Base-by-base conservation (phyloP, 1,140 invertebrate species). In the Bombus impatiens region DNA sequence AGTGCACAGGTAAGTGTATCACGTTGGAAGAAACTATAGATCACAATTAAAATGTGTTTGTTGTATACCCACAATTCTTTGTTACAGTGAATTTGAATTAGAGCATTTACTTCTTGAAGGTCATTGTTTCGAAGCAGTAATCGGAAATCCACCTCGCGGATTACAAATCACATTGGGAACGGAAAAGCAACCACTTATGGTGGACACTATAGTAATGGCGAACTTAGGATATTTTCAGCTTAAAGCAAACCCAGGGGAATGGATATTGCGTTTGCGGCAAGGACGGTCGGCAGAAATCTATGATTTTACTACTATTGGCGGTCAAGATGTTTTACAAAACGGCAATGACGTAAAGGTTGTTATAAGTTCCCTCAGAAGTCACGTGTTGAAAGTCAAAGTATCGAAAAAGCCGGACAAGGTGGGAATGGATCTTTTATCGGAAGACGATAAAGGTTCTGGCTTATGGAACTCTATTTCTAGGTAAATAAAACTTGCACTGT, bases 181-280 rank as follows among this genome's bases (percentile, higher is more conserved):
- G 0, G 96, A 97, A 78, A 96, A 95, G 13, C 95, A 97, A 65
- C 97, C 98, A 0, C 96, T 97, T 6, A 96, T 97, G 74, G 97
- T 98, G 81, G 99, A 99, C 94, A 99, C 99, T 22, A 99, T 99
- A 91, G 99, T 99, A 6, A 99, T 99, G 99, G 99, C 99, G 3
- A 99, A 99, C 96, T 96, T 99, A 86, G 98, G 98, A 32, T 99
- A 99, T 94, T 99, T 99, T 95, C 99, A 99, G 95, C 95, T 99
- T 4, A 99, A 99, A 95, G 99, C 99, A 0, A 99, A 98, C 94
- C 99, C 99, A 25, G 99, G 99, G 5, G 97, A 98, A 57, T 99
- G 99, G 99, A 94, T 97, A 22, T 95, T 99, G 65, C 96, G 97
- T 28, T 95, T 98, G 25, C 96, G 99, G 71, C 98, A 99, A 77